Base-by-base conservation (phyloP, 64 coral and sea anemone species). In the Platygyra sinensis region DNA sequence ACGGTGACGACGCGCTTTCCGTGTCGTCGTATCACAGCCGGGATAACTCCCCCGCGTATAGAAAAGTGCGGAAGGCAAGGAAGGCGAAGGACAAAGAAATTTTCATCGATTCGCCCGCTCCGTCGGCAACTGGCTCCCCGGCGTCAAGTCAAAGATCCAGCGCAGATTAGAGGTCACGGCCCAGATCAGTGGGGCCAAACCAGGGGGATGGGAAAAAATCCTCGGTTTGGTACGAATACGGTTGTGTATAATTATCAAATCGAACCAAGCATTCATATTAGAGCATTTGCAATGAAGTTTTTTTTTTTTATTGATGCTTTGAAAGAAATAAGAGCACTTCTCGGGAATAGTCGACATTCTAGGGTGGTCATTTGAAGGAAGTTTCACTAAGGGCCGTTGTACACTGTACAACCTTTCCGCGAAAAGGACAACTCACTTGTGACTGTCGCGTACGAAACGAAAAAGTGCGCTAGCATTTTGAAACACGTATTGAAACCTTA, bases 51-150 rank as follows among this genome's bases (percentile, higher is more conserved):
- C 81, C 81, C 20, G 81, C 81, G 24, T 19, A 72, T 22, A 69
- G 63, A 51, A 85, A 85, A n/a, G 62, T 72, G 11, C 62, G 62
- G 4, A 85, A 72, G 20, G 81, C 60, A 22, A 85, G 38, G 81
- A 85, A 85, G 15, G 60, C 33, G 22, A 85, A 85, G 46, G 81
- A 85, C 22, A 85, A 51, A 39, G 81, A 85, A 72, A 85, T 85
- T 20, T 85, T 85, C 22, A n/a, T 72, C 8, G 81, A 85, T 51
- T 85, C 63, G 19, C 38, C 63, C 4, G 20, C 39, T 52, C 15
- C 39, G 4, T 71, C 62, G 3, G 62, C 65, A 29, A 14, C 62
- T 28, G 81, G 11, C 24, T 85, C 81, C 22, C 50, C 20, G 32
- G 33, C 81, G 22, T 52, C 63, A 15, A 31, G 80, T 38, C 60